Evolutionary conservation across 2,797 vertebrate genomes (phyloP).

Genomic region (Leucoraja ocellata): DNA sequence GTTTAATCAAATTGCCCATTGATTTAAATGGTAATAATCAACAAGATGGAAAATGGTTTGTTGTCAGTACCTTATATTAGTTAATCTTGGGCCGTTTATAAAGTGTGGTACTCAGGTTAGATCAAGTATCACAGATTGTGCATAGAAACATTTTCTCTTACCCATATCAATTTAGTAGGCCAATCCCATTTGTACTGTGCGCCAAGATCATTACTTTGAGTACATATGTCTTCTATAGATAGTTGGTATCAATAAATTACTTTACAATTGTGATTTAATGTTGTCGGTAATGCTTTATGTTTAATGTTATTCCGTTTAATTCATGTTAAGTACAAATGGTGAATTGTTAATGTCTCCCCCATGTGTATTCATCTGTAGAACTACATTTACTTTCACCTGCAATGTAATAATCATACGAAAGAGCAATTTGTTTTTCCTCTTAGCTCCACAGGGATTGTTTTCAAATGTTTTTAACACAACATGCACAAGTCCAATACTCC

Average conservation of each 20-base stretch:
- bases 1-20: background rate
- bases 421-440: constrained; percentile 68
- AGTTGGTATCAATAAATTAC: background rate
- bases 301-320: constrained; percentile 52
- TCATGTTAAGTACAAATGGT: constrained; percentile 59
- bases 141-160: background rate
- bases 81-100: background rate
- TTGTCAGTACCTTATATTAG: background rate
- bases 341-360: constrained; percentile 69
- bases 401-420: constrained; percentile 70
- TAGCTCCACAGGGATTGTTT: constrained; percentile 66
- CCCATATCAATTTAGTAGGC: background rate
- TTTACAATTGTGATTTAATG: background rate
- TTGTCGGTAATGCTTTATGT: background rate
- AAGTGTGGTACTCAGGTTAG: background rate
- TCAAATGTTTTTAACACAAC: constrained; percentile 59
- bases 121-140: background rate
- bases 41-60: background rate
- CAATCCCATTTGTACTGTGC: background rate
- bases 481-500: constrained; percentile 53
- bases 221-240: background rate
- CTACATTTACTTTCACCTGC: constrained; percentile 76
- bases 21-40: background rate
- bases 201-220: background rate
- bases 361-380: constrained; percentile 71